phyloP scores from a whole-genome alignment of 2,797 vertebrate species.

The Lithobates pipiens region DNA sequence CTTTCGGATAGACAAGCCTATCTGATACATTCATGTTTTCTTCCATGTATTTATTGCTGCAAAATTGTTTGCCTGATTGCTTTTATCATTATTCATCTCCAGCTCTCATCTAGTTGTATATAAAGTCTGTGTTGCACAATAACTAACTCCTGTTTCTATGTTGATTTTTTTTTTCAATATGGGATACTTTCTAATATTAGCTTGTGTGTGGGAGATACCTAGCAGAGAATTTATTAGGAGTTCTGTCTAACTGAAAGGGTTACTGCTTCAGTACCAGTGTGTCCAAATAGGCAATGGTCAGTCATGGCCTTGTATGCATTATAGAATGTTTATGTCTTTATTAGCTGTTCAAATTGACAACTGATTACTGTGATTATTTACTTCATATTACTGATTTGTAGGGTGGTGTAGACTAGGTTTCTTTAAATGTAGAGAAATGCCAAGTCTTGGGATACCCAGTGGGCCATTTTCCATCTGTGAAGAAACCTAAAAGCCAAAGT shows the following conservation, averaged over 20 bases:
- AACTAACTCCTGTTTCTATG: conserved; percentile 36
- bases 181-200: conserved; percentile 50
- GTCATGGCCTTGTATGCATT: not conserved
- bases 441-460: not conserved
- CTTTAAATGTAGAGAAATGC: not conserved
- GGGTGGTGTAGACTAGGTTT: not conserved
- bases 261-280: conserved; percentile 35
- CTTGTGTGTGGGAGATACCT: conserved; percentile 42
- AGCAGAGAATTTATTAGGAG: conserved; percentile 18
- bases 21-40: too few relatives aligned
- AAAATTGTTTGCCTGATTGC: not conserved
- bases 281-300: not conserved
- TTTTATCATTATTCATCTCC: not conserved
- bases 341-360: not conserved
- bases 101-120: not conserved
- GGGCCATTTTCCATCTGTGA: not conserved
- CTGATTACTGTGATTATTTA: not conserved
- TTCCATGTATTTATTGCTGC: too few relatives aligned
- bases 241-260: conserved; percentile 30
- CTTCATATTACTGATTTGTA: not conserved
- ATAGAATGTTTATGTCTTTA: not conserved
- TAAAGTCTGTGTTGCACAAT: conserved; percentile 30
- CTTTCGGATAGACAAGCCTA: not conserved
- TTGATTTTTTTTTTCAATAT: conserved; percentile 34
- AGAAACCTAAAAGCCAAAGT: not conserved